Evolutionary conservation across 2,113 vertebrate genomes (phyloP).

Genomic region (Morone saxatilis): DNA sequence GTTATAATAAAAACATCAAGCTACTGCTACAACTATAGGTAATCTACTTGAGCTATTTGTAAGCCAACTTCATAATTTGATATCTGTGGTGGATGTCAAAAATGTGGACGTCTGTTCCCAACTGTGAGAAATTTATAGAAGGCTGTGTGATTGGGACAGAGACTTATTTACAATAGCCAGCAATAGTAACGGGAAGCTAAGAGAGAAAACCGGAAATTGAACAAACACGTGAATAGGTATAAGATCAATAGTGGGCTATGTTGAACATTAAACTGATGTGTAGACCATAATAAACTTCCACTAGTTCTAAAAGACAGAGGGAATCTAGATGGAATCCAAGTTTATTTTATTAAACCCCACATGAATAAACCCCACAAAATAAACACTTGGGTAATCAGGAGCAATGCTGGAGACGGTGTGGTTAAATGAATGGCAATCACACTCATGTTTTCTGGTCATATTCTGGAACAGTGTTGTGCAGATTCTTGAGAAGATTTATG

Average conservation of each 20-base stretch:
- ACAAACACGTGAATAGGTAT: constrained; percentile 1
- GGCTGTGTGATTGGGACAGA: neutral
- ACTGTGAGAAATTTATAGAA: neutral
- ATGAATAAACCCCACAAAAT: too few species aligned
- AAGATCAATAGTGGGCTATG: neutral
- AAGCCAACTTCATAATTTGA: neutral
- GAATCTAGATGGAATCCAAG: too few species aligned
- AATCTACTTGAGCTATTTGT: neutral
- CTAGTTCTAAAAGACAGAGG: too few species aligned
- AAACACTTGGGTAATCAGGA: too few species aligned
- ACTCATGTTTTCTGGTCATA: too few species aligned
- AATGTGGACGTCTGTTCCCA: neutral
- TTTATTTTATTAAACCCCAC: too few species aligned
- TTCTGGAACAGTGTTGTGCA: too few species aligned
- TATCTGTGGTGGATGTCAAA: neutral
- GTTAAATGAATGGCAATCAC: too few species aligned
- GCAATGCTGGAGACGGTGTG: too few species aligned
- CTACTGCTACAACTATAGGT: neutral
- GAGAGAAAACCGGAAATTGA: neutral
- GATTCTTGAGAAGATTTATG: too few species aligned
- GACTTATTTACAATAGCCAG: neutral
- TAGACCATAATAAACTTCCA: too few species aligned
- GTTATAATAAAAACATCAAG: neutral
- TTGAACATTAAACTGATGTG: too few species aligned
- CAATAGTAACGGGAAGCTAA: neutral